Percentiles rank a stretch among this genome's conserved stretches.
These are phyloP conservation scores for Tinea pellionella DNA, from an alignment of 2,888 invertebrate genomes.

Conservation along the genomic window DNA sequence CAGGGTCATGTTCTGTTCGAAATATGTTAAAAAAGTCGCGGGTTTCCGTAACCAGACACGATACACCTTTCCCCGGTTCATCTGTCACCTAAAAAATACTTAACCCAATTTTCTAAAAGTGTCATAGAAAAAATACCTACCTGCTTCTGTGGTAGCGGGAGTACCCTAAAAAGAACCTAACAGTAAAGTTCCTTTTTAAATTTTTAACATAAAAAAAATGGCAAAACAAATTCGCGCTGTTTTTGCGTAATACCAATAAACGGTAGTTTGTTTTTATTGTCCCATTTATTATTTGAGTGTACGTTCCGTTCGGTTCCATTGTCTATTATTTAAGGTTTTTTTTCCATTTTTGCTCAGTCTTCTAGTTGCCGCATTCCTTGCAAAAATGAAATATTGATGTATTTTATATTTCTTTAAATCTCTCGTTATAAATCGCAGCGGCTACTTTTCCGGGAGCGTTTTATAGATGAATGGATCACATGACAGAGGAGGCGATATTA, in stretches of 20 bases:
- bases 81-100: slow-evolving; percentile 45
- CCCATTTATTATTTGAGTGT: slow-evolving; percentile 44
- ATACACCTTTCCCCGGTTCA: slow-evolving; percentile 57
- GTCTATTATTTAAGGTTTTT: background rate
- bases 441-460: background rate
- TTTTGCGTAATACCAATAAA: slow-evolving; percentile 14
- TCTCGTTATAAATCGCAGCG: background rate
- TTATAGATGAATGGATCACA: background rate
- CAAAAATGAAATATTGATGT: background rate
- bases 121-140: slow-evolving; percentile 40
- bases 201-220: slow-evolving; percentile 25
- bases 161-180: slow-evolving; percentile 37
- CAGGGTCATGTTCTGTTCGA: slow-evolving; percentile 44
- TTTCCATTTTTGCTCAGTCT: background rate
- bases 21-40: slow-evolving; percentile 36
- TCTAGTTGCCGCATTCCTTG: background rate
- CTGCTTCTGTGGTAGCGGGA: slow-evolving; percentile 53
- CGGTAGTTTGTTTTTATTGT: slow-evolving; percentile 27
- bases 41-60: slow-evolving; percentile 65
- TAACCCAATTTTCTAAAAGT: slow-evolving; percentile 58
- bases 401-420: background rate
- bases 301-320: slow-evolving; percentile 42
- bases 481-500: too few relatives aligned
- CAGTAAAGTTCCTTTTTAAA: slow-evolving; percentile 39
- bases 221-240: slow-evolving; percentile 31